Conservation (phyloP, 1,140 invertebrate genomes). For the Sipha flava region DNA sequence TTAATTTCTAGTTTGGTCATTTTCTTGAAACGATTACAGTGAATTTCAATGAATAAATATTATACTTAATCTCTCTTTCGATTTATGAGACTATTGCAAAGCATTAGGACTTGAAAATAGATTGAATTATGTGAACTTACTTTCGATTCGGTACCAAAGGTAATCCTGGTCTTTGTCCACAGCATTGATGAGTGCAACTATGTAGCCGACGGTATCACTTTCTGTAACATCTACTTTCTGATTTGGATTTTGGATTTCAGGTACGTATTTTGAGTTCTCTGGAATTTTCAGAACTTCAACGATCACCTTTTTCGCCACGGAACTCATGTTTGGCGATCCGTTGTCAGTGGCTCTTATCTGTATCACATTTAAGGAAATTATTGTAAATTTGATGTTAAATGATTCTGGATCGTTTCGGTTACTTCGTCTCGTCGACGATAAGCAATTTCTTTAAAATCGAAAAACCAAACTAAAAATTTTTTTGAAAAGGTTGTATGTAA, state of each 20-base stretch:
- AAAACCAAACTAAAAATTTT: too few relatives aligned
- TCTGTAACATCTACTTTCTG: constrained; percentile 68
- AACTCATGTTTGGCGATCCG: constrained; percentile 58
- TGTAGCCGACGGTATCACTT: constrained; percentile 70
- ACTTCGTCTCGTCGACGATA: too few relatives aligned
- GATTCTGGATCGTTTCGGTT: background rate
- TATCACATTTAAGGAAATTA: background rate
- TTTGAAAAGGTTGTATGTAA: too few relatives aligned
- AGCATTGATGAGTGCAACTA: constrained; percentile 72
- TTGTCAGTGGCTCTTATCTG: constrained; percentile 75
- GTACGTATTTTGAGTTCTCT: constrained; percentile 53
- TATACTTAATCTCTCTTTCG: too few relatives aligned
- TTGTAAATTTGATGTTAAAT: background rate
- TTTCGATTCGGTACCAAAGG: constrained; percentile 82
- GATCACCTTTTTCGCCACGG: constrained; percentile 60
- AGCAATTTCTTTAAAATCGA: too few relatives aligned
- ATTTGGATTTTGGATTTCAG: constrained; percentile 54
- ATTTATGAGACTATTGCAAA: too few relatives aligned
- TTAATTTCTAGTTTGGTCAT: too few relatives aligned
- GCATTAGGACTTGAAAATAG: too few relatives aligned
- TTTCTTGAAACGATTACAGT: too few relatives aligned
- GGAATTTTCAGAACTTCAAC: constrained; percentile 55
- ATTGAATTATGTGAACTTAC: constrained; percentile 56
- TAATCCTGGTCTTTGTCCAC: constrained; percentile 72
- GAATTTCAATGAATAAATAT: too few relatives aligned